These are phyloP conservation scores for Caenorhabditis latens DNA, from an alignment of 1,140 invertebrate species.

Conservation along the genomic window DNA sequence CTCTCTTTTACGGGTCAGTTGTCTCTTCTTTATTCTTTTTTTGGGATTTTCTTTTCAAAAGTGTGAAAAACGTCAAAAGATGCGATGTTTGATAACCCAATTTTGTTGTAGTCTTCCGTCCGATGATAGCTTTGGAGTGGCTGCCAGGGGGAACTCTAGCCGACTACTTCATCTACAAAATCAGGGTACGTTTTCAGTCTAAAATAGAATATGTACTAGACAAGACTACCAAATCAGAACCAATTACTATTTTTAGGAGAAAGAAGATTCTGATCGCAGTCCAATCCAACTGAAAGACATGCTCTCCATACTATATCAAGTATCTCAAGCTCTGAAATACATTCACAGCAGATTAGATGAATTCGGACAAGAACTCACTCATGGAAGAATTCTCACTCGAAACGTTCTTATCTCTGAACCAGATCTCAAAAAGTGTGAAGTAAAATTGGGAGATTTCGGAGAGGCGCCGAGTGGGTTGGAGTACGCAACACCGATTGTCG, in stretches of 20 bases:
- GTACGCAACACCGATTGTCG: slow-evolving; percentile 27
- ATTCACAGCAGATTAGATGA: slow-evolving; percentile 46
- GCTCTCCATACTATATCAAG: slow-evolving; percentile 1
- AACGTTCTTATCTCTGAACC: slow-evolving; percentile 43
- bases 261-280: slow-evolving; percentile 5
- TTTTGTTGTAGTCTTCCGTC: slow-evolving; percentile 50
- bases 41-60: neutral
- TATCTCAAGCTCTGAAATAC: slow-evolving; percentile 35
- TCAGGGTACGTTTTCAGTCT: slow-evolving; percentile 26
- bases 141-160: slow-evolving; percentile 52
- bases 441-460: slow-evolving; percentile 56
- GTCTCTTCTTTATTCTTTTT: neutral
- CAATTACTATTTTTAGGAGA: neutral
- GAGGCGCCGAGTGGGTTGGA: slow-evolving; percentile 46
- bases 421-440: slow-evolving; percentile 41
- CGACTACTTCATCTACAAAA: slow-evolving; percentile 39
- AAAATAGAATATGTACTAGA: neutral
- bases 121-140: slow-evolving; percentile 59
- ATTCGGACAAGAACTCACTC: slow-evolving; percentile 37
- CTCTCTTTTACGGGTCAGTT: slow-evolving; percentile 39
- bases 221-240: too few species aligned
- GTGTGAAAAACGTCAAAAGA: neutral
- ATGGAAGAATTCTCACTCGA: slow-evolving; percentile 49
- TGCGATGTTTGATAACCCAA: neutral
- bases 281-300: slow-evolving; percentile 40